Base-by-base conservation (phyloP, 2,113 vertebrate species). In the Galeopterus variegatus region DNA sequence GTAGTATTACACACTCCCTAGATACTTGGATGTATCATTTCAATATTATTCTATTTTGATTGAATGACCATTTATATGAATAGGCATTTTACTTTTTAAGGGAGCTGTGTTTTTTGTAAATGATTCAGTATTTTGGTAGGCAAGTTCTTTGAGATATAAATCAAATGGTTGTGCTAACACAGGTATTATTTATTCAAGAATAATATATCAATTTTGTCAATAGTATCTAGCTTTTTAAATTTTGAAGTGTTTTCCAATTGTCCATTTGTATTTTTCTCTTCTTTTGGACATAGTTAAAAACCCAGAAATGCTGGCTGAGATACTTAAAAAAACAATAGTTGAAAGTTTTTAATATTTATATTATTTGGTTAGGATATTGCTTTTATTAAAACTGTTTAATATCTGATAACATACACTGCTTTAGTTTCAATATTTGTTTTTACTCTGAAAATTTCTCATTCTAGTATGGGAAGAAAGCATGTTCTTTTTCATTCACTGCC, bases 21-120 rank as follows among this genome's bases (percentile, higher is more conserved):
- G 80, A 82, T 72, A 50, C 50, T 65, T 70, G 26, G 8, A 79
- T 60, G 50, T 45, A 76, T 50, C 24, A 52, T 86, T 41, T 96
- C 33, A 85, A 17, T 82, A 82, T 75, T 88, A 70, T 96, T 65
- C 33, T 72, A 8, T 89, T 91, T 96, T 94, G 69, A 83, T 28
- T 93, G 88, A 95, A 60, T 80, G 62, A 26, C 56, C 23, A 60
- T n/a, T 96, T 86, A 64, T 26, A 65, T 23, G 18, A 82, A 36
- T 28, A 88, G 31, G 26, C 2, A 60, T 81, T 94, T 90, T 88
- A 80, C n/a, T 88, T 33, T 92, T 73, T n/a, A 33, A 41, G 48
- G 12, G 70, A 93, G 24, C 8, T 31, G 5, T 83, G 17, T 19
- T 19, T 94, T 94, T 88, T 79, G 6, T 91, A 86, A 92, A 80